Percentiles rank a stretch among this genome's conserved stretches.
phyloP scores from a whole-genome alignment of 2,888 invertebrate genomes.

The Amphipyra berbera region DNA sequence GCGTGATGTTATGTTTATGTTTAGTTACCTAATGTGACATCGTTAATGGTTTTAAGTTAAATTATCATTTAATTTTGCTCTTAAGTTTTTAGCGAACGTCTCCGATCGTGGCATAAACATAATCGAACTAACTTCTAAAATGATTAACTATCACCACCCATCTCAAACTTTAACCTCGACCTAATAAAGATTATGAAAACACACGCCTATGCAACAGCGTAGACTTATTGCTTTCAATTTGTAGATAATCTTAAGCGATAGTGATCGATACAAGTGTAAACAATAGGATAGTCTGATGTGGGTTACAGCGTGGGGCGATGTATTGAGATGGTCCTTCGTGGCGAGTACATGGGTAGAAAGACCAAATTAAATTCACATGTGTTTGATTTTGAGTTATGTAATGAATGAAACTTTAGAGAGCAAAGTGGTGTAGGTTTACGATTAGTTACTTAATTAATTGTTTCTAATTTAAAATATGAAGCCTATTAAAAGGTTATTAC shows the following conservation, averaged over 20 bases:
- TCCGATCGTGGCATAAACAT: not conserved
- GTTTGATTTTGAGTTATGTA: not conserved
- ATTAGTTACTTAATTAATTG: no score
- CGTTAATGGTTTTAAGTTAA: no score
- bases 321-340: constrained; percentile 24
- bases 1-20: no score
- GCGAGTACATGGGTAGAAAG: constrained; percentile 16
- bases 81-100: not conserved
- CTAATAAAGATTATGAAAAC: constrained; percentile 55
- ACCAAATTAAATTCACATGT: constrained; percentile 6
- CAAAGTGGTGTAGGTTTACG: no score
- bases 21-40: no score
- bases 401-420: no score
- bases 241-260: constrained; percentile 56
- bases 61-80: no score
- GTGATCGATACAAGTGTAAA: constrained; percentile 58
- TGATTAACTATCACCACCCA: constrained; percentile 49
- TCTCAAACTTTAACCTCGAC: constrained; percentile 52
- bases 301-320: constrained; percentile 7
- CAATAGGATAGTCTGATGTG: constrained; percentile 46
- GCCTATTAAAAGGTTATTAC: no score
- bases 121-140: constrained; percentile 9
- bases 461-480: no score
- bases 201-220: constrained; percentile 35
- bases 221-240: constrained; percentile 61